These are phyloP conservation scores for Scolopax mira DNA, from an alignment of 2,113 vertebrate species.

Conservation along the genomic window DNA sequence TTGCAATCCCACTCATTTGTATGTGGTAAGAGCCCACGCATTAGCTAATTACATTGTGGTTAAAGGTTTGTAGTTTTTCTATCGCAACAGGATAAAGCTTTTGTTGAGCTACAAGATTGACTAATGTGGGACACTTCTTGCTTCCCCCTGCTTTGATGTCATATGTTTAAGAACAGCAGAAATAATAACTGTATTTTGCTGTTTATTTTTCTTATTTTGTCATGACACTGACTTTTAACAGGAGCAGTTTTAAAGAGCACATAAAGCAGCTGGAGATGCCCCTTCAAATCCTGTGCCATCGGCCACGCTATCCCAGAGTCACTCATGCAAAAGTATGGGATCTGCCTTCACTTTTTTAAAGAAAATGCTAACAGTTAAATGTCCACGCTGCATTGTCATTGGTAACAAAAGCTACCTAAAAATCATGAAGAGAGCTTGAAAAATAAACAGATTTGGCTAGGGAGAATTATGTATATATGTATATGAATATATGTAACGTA, in stretches of 20 bases:
- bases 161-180: background rate
- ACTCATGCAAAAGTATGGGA: background rate
- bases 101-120: conserved; percentile 26
- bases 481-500: background rate
- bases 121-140: conserved; percentile 35
- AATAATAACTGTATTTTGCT: background rate
- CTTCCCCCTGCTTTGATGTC: conserved; percentile 52
- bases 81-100: conserved; percentile 23
- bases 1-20: conserved; percentile 61
- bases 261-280: background rate
- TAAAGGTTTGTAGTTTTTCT: background rate
- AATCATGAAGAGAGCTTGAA: background rate
- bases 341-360: background rate
- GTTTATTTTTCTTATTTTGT: background rate
- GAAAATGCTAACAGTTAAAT: background rate
- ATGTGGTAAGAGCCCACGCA: conserved; percentile 24
- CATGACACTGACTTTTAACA: background rate
- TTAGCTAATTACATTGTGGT: background rate
- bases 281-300: background rate
- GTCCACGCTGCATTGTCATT: background rate
- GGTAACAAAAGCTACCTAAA: background rate
- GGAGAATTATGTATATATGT: background rate
- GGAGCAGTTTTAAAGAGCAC: background rate
- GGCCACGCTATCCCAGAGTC: background rate
- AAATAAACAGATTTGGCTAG: background rate